These are phyloP conservation scores for Chaetodon trifasciatus DNA, from an alignment of 2,797 vertebrate genomes.

Conservation along the genomic window DNA sequence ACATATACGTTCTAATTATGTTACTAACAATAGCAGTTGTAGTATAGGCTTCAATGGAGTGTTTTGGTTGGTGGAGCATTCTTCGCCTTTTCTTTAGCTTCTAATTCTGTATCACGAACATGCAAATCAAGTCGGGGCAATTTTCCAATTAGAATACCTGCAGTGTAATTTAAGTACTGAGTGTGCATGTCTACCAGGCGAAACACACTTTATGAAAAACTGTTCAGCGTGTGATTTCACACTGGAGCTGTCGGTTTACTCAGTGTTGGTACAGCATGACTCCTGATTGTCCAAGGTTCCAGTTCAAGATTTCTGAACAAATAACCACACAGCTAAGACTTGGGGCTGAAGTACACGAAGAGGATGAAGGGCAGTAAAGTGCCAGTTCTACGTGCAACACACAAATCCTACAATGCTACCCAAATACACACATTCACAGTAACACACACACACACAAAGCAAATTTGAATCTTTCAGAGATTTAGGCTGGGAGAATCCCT, in stretches of 20 bases:
- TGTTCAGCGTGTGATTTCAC: slow-evolving; percentile 21
- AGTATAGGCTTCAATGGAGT: neutral
- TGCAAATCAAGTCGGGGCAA: slow-evolving; percentile 35
- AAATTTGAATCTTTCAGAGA: slow-evolving; percentile 19
- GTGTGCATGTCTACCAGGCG: slow-evolving; percentile 12
- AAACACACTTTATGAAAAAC: slow-evolving; percentile 14
- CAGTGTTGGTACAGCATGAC: neutral
- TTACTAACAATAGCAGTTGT: neutral
- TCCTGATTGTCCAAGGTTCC: neutral
- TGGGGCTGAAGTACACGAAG: too few species aligned
- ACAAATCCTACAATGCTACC: neutral
- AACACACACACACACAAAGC: neutral
- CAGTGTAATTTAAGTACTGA: slow-evolving; percentile 31
- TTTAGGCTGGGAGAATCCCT: slow-evolving; percentile 32
- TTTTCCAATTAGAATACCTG: slow-evolving; percentile 46
- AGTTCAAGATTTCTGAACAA: neutral
- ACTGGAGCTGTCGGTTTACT: slow-evolving; percentile 13
- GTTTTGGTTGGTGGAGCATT: neutral
- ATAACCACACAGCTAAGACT: neutral
- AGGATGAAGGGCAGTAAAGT: neutral
- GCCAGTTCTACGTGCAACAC: neutral
- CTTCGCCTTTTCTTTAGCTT: slow-evolving; percentile 2
- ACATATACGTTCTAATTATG: slow-evolving; percentile 1
- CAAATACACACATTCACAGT: slow-evolving; percentile 8
- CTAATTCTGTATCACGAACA: slow-evolving; percentile 37